Conservation (phyloP, 2,797 vertebrate species). For the Molossus molossus region DNA sequence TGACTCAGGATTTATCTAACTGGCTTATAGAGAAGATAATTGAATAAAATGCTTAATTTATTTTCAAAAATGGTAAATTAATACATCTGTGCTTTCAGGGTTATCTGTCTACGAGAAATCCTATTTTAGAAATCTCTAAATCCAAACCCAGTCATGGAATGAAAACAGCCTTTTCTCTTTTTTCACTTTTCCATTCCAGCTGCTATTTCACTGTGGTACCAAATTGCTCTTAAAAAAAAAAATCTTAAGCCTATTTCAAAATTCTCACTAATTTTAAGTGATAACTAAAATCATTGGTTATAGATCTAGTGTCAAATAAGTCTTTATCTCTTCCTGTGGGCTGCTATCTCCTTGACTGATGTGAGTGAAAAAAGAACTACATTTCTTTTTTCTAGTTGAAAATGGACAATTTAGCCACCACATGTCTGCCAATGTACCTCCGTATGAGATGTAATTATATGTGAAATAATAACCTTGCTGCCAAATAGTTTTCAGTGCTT, state of each 20-base stretch:
- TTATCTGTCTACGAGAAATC: slow-evolving; percentile 65
- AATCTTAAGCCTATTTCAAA: slow-evolving; percentile 80
- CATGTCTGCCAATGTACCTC: slow-evolving; percentile 85
- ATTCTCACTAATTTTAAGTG: slow-evolving; percentile 87
- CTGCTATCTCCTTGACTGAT: slow-evolving; percentile 85
- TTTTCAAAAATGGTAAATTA: slow-evolving; percentile 72
- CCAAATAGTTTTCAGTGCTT: slow-evolving; percentile 86
- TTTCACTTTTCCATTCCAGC: slow-evolving; percentile 72
- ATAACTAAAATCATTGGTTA: slow-evolving; percentile 87
- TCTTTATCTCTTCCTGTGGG: slow-evolving; percentile 87
- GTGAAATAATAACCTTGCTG: slow-evolving; percentile 87
- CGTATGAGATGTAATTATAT: slow-evolving; percentile 85
- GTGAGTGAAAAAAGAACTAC: slow-evolving; percentile 84
- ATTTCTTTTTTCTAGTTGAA: slow-evolving; percentile 85
- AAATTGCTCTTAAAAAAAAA: slow-evolving; percentile 83
- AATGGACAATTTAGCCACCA: slow-evolving; percentile 87
- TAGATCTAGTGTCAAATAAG: slow-evolving; percentile 88
- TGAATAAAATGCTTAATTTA: slow-evolving; percentile 75
- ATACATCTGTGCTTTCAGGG: slow-evolving; percentile 56
- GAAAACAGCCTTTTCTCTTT: slow-evolving; percentile 71
- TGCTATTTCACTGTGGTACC: slow-evolving; percentile 67
- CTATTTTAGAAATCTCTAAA: slow-evolving; percentile 77
- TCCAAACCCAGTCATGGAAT: slow-evolving; percentile 69
- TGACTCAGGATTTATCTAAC: slow-evolving; percentile 69
- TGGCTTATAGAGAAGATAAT: slow-evolving; percentile 70